These are phyloP conservation scores for Halcyon leucocephala DNA, from an alignment of 2,797 vertebrate species.

Conservation along the genomic window DNA sequence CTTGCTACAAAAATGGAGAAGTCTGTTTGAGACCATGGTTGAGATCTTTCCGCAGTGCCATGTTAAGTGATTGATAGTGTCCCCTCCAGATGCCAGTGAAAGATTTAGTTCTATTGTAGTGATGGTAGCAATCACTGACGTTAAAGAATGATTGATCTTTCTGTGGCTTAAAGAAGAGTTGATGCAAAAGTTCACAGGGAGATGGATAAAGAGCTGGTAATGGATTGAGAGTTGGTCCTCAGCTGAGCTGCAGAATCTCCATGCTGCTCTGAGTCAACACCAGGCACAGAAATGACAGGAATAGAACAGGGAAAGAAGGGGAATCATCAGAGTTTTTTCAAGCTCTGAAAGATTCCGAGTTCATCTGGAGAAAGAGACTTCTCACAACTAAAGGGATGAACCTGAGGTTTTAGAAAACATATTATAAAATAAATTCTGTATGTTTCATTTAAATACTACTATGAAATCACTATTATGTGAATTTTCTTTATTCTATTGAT, in stretches of 20 bases:
- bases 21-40: neutral
- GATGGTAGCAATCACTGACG: neutral
- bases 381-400: neutral
- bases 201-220: neutral
- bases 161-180: slow-evolving; percentile 10
- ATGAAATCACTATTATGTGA: neutral
- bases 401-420: neutral
- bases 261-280: neutral
- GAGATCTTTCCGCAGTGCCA: neutral
- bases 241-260: neutral
- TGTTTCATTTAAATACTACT: neutral
- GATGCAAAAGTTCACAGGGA: neutral
- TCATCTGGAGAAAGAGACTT: neutral
- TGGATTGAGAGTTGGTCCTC: neutral
- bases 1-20: neutral
- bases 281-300: neutral
- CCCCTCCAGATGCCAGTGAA: slow-evolving; percentile 38
- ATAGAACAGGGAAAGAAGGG: neutral
- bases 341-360: neutral
- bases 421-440: neutral
- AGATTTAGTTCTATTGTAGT: slow-evolving; percentile 33
- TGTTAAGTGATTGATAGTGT: slow-evolving; percentile 27
- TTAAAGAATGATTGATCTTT: neutral
- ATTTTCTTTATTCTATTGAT: neutral
- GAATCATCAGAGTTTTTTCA: neutral